A percentile compares a stretch with the other conserved stretches of the same genome.
Conservation (phyloP, 2,888 invertebrate species). For the Platypus cylindrus region DNA sequence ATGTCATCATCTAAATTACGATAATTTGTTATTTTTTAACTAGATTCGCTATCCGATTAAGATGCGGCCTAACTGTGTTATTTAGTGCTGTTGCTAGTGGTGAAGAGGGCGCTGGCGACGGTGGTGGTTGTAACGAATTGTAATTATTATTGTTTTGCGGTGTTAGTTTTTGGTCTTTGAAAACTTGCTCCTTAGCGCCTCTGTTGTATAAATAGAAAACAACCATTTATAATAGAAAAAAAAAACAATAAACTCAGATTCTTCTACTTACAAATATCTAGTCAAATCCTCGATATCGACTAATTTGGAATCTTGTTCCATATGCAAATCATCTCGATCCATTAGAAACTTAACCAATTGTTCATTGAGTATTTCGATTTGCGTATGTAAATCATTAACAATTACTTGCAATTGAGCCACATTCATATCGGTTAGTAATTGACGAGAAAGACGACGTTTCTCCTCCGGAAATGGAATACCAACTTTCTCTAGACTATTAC, state of each 20-base stretch:
- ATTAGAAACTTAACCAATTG: slow-evolving; percentile 78
- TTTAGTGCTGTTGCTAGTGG: slow-evolving; percentile 32
- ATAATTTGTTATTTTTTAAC: slow-evolving; percentile 35
- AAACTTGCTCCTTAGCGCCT: slow-evolving; percentile 39
- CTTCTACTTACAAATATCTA: slow-evolving; percentile 61
- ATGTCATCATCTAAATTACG: no score
- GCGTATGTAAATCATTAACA: slow-evolving; percentile 86
- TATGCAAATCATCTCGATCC: slow-evolving; percentile 89
- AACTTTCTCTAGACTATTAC: slow-evolving; percentile 66
- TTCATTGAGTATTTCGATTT: slow-evolving; percentile 87
- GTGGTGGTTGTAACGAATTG: slow-evolving; percentile 29
- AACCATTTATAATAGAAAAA: background rate
- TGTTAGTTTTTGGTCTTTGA: slow-evolving; percentile 30
- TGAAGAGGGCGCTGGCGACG: slow-evolving; percentile 31
- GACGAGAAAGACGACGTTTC: slow-evolving; percentile 69
- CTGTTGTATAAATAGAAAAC: slow-evolving; percentile 27
- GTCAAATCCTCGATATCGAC: slow-evolving; percentile 95
- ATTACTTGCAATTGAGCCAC: slow-evolving; percentile 87
- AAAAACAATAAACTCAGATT: background rate
- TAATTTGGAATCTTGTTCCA: slow-evolving; percentile 96
- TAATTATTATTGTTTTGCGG: slow-evolving; percentile 33
- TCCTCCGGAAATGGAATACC: slow-evolving; percentile 74
- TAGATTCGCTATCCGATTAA: slow-evolving; percentile 37
- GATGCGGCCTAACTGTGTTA: slow-evolving; percentile 34
- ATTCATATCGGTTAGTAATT: slow-evolving; percentile 84